A percentile compares a stretch with the other conserved stretches of the same genome.
These are phyloP conservation scores for Cyclophora punctaria DNA, from an alignment of 2,888 invertebrate genomes.

Conservation along the genomic window DNA sequence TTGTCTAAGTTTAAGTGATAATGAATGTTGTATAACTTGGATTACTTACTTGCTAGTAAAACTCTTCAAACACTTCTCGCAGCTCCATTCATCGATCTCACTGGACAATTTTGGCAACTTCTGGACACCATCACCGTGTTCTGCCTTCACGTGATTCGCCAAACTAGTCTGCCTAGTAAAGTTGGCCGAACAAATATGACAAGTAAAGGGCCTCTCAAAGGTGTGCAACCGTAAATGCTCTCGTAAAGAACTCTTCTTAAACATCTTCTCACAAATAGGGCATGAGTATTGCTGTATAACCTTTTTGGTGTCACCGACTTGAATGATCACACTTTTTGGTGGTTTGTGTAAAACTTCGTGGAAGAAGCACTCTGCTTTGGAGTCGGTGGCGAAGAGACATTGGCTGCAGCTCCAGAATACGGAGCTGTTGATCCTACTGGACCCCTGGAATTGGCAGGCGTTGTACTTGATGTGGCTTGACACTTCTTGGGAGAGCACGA, in stretches of 20 bases:
- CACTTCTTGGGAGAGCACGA: conserved; percentile 83
- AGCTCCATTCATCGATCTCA: conserved; percentile 29
- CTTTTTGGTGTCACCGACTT: conserved; percentile 35
- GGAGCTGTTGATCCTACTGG: conserved; percentile 29
- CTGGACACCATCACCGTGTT: conserved; percentile 49
- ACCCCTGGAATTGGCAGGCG: conserved; percentile 63
- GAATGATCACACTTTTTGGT: conserved; percentile 39
- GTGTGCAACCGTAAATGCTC: conserved; percentile 84
- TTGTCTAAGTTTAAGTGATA: neutral
- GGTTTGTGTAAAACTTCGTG: conserved; percentile 81
- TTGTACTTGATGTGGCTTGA: conserved; percentile 80
- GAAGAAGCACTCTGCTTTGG: conserved; percentile 82
- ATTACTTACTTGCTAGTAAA: conserved; percentile 43
- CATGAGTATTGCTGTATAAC: conserved; percentile 75
- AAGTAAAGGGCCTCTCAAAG: conserved; percentile 81
- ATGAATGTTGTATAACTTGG: no score
- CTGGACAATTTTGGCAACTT: conserved; percentile 22
- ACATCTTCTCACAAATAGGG: conserved; percentile 79
- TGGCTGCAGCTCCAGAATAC: conserved; percentile 74
- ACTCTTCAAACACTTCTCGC: conserved; percentile 37
- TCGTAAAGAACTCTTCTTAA: conserved; percentile 79
- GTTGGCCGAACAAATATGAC: conserved; percentile 76
- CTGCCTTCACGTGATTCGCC: conserved; percentile 74
- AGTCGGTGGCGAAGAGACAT: conserved; percentile 77
- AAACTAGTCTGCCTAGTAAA: conserved; percentile 81